Conservation (phyloP, 2,113 vertebrate species). For the Phoxinus phoxinus region DNA sequence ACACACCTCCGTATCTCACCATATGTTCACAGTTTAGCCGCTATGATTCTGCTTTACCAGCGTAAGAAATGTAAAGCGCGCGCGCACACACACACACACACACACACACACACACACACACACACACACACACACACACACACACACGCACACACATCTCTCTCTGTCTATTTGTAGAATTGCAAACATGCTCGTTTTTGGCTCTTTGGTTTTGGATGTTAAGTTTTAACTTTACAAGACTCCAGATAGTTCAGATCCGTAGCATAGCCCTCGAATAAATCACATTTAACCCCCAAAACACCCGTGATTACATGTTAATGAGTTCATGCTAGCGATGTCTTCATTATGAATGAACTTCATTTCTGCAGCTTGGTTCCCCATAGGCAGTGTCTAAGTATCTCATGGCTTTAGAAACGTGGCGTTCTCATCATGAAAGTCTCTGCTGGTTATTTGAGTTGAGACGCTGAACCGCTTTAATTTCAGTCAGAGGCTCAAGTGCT, state of each 20-base stretch:
- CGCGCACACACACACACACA: no score
- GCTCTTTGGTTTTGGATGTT: not conserved
- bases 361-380: not conserved
- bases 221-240: not conserved
- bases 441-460: not conserved
- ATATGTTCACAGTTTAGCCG: no score
- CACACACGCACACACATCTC: not conserved
- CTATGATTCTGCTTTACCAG: no score
- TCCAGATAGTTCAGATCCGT: not conserved
- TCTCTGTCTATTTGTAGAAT: slow-evolving; percentile 18
- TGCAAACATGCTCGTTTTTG: not conserved
- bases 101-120: no score
- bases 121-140: no score
- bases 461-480: not conserved
- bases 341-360: not conserved
- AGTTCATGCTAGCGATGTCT: not conserved
- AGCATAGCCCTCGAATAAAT: not conserved
- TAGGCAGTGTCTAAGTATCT: not conserved
- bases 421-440: not conserved
- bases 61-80: no score
- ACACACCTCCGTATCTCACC: no score
- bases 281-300: not conserved
- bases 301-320: not conserved
- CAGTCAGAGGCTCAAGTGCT: slow-evolving; percentile 9
- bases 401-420: not conserved